These are phyloP conservation scores for Motacilla alba DNA, from an alignment of 2,113 vertebrate species.

Conservation along the genomic window DNA sequence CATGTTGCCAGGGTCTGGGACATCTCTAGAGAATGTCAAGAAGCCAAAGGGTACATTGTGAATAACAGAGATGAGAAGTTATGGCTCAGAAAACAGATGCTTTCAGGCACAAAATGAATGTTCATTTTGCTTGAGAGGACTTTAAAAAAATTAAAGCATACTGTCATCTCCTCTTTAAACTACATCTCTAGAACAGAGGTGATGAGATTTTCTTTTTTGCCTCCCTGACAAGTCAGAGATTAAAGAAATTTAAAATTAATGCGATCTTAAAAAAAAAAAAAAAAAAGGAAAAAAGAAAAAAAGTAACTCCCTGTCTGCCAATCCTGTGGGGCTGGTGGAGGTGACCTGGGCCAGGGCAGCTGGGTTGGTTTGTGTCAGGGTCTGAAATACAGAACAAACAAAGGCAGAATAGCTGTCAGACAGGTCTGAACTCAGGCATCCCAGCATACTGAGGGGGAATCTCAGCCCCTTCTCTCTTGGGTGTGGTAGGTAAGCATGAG, in stretches of 20 bases:
- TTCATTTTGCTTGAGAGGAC: not conserved
- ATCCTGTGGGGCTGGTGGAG: not conserved
- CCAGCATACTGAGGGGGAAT: not conserved
- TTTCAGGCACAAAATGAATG: conserved; percentile 8
- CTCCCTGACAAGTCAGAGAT: not conserved
- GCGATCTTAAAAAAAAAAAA: not conserved
- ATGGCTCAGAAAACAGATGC: not conserved
- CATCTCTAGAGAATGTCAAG: not conserved
- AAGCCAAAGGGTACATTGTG: not conserved
- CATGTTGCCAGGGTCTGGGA: not conserved
- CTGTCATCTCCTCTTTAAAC: not conserved
- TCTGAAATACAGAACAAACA: not conserved
- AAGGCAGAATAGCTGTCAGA: not conserved
- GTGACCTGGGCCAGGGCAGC: not conserved
- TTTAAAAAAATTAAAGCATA: not conserved
- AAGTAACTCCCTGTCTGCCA: not conserved
- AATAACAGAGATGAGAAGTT: not conserved
- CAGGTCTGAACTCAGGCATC: not conserved
- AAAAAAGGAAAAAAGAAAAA: fast-evolving
- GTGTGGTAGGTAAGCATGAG: not conserved
- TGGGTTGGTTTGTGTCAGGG: not conserved
- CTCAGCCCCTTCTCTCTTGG: not conserved
- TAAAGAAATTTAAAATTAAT: not conserved
- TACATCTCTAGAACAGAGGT: not conserved
- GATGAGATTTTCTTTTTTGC: not conserved